These are phyloP conservation scores for Nymphalis io DNA, from an alignment of 1,140 invertebrate genomes.

Conservation along the genomic window DNA sequence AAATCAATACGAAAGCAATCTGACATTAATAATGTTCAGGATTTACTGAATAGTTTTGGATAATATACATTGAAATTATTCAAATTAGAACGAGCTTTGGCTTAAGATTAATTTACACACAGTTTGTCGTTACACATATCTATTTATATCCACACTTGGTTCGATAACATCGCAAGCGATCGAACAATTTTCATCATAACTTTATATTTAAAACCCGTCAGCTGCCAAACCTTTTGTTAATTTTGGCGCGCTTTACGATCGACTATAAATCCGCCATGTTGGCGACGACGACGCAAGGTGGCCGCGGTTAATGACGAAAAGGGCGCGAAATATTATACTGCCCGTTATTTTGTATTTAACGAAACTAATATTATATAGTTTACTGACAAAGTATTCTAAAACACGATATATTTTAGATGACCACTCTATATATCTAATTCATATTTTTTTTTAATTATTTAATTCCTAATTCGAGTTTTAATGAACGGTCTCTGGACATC, in stretches of 20 bases:
- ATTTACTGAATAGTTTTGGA: too few species aligned
- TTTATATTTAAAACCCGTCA: constrained; percentile 70
- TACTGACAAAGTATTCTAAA: constrained; percentile 2
- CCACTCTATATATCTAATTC: too few species aligned
- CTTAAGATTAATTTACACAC: background rate
- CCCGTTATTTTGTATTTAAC: constrained; percentile 37
- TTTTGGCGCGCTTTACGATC: constrained; percentile 63
- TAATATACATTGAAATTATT: too few species aligned
- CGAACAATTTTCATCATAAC: constrained; percentile 55
- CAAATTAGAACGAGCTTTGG: too few species aligned
- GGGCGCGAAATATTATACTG: constrained; percentile 36
- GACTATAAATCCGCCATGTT: constrained; percentile 54
- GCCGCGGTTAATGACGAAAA: constrained; percentile 40
- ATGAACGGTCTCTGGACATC: too few species aligned
- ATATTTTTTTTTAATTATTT: too few species aligned
- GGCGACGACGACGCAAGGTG: constrained; percentile 45
- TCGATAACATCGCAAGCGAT: constrained; percentile 48
- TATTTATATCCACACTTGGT: constrained; percentile 45
- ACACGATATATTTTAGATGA: background rate
- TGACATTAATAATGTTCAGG: too few species aligned
- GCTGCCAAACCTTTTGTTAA: constrained; percentile 71
- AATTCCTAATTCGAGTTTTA: too few species aligned
- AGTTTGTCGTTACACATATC: background rate
- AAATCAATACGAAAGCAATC: too few species aligned
- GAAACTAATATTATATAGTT: constrained; percentile 26